Evolutionary conservation across 2,797 vertebrate species (phyloP).

Genomic region (Lagocephalus sceleratus): DNA sequence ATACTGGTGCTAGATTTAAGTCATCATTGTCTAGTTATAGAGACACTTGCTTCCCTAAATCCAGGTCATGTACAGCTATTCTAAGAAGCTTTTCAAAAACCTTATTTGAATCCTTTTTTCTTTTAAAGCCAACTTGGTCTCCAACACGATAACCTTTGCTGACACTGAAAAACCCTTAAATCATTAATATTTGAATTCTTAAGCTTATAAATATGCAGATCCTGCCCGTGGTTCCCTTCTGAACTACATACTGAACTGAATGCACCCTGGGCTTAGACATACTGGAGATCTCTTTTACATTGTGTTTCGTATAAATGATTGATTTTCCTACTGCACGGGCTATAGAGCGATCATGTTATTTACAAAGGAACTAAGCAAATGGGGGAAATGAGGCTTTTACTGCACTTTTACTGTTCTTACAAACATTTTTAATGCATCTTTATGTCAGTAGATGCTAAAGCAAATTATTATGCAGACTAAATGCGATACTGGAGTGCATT

Average conservation of each 20-base stretch:
- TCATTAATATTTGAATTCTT: neutral
- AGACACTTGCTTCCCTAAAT: neutral
- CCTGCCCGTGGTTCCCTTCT: neutral
- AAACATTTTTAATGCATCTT: too few relatives aligned
- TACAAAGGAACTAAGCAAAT: too few relatives aligned
- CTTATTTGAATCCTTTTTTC: neutral
- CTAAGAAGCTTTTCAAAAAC: neutral
- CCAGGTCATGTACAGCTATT: neutral
- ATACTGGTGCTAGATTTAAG: neutral
- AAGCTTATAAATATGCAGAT: neutral
- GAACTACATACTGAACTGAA: neutral
- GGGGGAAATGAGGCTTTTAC: too few relatives aligned
- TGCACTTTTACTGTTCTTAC: too few relatives aligned
- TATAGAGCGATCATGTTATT: too few relatives aligned
- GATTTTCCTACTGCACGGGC: too few relatives aligned
- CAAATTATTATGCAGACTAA: neutral
- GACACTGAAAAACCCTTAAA: neutral
- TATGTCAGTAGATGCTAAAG: too few relatives aligned
- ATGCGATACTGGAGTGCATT: neutral
- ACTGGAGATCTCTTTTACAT: neutral
- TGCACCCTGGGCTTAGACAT: neutral
- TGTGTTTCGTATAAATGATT: too few relatives aligned
- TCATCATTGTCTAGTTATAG: neutral
- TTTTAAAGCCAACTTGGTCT: too few relatives aligned
- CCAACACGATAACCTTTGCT: neutral